These are phyloP conservation scores for Danionella cerebrum DNA, from an alignment of 2,113 vertebrate genomes.

Conservation along the genomic window DNA sequence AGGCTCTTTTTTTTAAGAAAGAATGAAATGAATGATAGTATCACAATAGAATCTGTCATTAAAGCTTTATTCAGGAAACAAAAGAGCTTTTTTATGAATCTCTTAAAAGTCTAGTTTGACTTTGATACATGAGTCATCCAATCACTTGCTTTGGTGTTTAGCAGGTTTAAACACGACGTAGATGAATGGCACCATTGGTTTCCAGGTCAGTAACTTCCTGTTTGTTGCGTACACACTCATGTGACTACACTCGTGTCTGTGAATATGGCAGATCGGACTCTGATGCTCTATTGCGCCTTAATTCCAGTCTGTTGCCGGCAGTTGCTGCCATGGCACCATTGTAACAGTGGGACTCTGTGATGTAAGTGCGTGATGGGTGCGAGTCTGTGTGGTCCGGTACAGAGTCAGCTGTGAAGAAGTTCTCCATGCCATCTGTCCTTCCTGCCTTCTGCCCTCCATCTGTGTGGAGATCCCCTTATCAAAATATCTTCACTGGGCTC, in stretches of 20 bases:
- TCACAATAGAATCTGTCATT: too few relatives aligned
- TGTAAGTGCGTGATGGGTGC: background rate
- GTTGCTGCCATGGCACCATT: background rate
- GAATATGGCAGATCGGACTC: conserved; percentile 18
- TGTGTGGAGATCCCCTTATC: background rate
- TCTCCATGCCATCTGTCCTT: conserved; percentile 22
- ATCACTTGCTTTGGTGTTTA: background rate
- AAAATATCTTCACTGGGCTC: background rate
- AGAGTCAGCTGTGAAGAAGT: conserved; percentile 22
- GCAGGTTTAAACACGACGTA: background rate
- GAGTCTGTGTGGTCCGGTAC: conserved; percentile 7
- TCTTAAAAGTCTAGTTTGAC: too few relatives aligned
- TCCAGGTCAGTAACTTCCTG: background rate
- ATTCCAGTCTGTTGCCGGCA: conserved; percentile 29
- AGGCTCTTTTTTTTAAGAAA: too few relatives aligned
- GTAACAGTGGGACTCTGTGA: conserved; percentile 11
- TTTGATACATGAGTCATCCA: too few relatives aligned
- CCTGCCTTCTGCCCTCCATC: background rate
- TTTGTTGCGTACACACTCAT: background rate
- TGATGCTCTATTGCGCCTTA: conserved; percentile 8
- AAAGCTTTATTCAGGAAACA: too few relatives aligned
- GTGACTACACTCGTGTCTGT: background rate
- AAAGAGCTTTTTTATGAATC: too few relatives aligned
- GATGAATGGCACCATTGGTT: background rate
- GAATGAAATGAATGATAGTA: too few relatives aligned